Evolutionary conservation across 2,113 vertebrate genomes (phyloP).

Genomic region (Microtus montanus): DNA sequence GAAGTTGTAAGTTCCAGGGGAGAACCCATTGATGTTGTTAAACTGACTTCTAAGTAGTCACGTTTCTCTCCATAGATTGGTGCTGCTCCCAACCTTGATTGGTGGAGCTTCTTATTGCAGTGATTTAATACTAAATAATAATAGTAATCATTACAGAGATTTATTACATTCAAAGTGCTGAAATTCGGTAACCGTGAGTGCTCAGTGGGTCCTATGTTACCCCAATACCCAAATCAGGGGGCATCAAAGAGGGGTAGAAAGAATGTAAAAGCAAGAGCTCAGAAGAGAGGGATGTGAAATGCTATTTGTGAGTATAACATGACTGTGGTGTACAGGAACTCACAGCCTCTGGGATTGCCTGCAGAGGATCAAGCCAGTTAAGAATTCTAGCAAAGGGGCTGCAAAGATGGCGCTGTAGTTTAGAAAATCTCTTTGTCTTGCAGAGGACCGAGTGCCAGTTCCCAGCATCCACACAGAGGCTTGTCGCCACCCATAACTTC

Average conservation of each 20-base stretch:
- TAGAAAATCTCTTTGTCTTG: background rate
- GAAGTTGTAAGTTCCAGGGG: background rate
- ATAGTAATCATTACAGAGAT: background rate
- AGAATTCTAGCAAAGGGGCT: background rate
- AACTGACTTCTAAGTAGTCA: background rate
- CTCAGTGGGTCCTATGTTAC: too few species aligned
- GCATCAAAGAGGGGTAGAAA: background rate
- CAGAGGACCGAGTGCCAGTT: background rate
- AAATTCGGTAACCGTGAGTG: background rate
- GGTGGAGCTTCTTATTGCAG: background rate
- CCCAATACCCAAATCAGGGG: background rate
- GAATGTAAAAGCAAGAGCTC: background rate
- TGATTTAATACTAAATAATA: too few species aligned
- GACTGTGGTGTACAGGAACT: background rate
- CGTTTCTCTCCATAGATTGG: too few species aligned
- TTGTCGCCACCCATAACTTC: background rate
- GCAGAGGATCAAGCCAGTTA: background rate
- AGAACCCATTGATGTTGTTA: background rate
- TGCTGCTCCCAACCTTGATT: background rate
- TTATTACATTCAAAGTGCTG: background rate
- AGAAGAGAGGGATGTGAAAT: background rate
- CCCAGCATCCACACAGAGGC: background rate
- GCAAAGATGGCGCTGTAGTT: background rate
- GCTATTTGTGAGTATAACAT: accelerated
- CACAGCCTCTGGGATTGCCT: background rate